Base-by-base conservation (phyloP, 2,888 invertebrate species). In the Pelosia muscerda region DNA sequence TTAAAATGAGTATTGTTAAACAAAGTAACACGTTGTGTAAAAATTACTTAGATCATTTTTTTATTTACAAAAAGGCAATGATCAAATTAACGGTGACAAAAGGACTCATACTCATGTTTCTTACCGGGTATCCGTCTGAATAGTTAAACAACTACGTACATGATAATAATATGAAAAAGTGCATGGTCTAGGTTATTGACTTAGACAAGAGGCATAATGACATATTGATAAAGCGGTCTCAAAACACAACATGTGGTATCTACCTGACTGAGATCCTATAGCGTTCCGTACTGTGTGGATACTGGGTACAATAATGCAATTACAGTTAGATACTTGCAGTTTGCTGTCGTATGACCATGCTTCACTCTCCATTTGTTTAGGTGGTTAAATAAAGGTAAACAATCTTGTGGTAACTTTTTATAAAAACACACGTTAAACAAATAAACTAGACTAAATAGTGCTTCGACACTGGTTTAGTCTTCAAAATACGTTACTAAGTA, bases 1-100 rank as follows among this genome's bases (percentile, higher is more conserved):
- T 62, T 31, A 55, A 73, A 63, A 67, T 59, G 71, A 74, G 78
- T 79, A 72, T 79, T 79, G 31, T 64, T 63, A 15, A 49, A 70
- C 61, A 53, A 68, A n/a, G n/a, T n/a, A n/a, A 62, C 49, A 65
- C 38, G 55, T 55, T 22, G 22, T 53, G 5, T 61, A 68, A 26
- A 71, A 67, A 69, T n/a, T n/a, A n/a, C n/a, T n/a, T 60, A 60
- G 23, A 9, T 49, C 56, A 31, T 69, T 60, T 65, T 72, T 60
- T 28, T 64, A 59, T 66, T 0, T 28, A 65, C 59, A 65, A 28
- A 19, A 34, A 22, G 11, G 15, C 25, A 57, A 42, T 57, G 6
- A 58, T 57, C 49, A 38, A 38, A 64, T 38, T 34, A 38, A 38
- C 49, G 19, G 19, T 31, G 31, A 8, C 8, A 19, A 15, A 42